A percentile compares a stretch with the other conserved stretches of the same genome.
phyloP scores from a whole-genome alignment of 2,888 invertebrate genomes.

The Drosophila cognata region DNA sequence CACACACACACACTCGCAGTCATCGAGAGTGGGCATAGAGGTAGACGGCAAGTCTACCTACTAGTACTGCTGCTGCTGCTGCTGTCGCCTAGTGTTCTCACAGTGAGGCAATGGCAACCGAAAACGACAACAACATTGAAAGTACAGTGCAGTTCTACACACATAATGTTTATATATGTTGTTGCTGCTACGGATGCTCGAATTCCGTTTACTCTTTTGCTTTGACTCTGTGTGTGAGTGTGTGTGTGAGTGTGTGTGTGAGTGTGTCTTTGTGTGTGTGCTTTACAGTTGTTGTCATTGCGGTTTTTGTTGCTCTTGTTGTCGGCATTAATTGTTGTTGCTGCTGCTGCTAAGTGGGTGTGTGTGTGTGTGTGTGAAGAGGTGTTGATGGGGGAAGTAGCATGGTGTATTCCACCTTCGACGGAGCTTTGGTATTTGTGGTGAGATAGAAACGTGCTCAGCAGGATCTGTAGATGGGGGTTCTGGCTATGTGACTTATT shows the following conservation, averaged over 20 bases:
- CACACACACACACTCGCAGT: constrained; percentile 34
- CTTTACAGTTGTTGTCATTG: constrained; percentile 77
- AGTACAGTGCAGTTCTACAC: constrained; percentile 74
- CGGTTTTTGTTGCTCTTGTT: constrained; percentile 74
- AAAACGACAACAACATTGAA: constrained; percentile 61
- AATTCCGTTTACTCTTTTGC: constrained; percentile 69
- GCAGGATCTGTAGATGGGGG: constrained; percentile 52
- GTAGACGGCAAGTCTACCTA: constrained; percentile 78
- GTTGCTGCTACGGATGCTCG: constrained; percentile 64
- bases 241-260: constrained; percentile 37
- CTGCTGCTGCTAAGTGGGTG: constrained; percentile 61
- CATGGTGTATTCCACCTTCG: constrained; percentile 44
- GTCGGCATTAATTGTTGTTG: constrained; percentile 54
- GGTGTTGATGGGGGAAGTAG: constrained; percentile 9
- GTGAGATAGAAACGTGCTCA: constrained; percentile 56
- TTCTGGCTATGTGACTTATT: constrained; percentile 40
- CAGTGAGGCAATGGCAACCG: constrained; percentile 62
- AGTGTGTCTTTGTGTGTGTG: constrained; percentile 36
- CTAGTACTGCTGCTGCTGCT: constrained; percentile 34
- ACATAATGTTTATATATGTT: constrained; percentile 62
- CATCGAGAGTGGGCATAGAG: constrained; percentile 44
- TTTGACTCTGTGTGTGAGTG: constrained; percentile 30
- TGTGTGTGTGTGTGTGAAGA: constrained; percentile 32
- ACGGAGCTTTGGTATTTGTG: constrained; percentile 54
- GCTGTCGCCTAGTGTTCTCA: constrained; percentile 56